Evolutionary conservation across 1,140 invertebrate genomes (phyloP), one percentile per base, ranked within the genome.

Genomic region (Lasaia peninsularis): DNA sequence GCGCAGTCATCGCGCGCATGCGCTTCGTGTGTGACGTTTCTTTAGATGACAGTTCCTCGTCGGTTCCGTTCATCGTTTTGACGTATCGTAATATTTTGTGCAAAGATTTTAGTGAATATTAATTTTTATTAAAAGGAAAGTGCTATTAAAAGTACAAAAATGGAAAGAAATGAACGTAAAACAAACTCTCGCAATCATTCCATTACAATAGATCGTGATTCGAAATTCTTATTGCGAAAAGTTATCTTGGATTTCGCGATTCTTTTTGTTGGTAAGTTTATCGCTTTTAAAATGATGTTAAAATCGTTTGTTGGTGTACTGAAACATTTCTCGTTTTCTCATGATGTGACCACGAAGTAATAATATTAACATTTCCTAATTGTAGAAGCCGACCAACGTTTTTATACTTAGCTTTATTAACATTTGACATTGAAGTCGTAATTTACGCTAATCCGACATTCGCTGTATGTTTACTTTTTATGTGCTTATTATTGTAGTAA

Each of bases 1-100:
- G 37, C 59, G 58, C 79, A 86, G 83, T 86, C 68, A 58, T 63
- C 75, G 75, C 78, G 78, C 84, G 84, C 81, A 87, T 80, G 84
- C 80, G 80, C 74, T 69, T 21, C 48, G 64, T 57, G 61, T 58
- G 70, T 78, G 77, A 83, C 80, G 81, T 82, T 67, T 71, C 33
- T 50, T 35, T 24, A 58, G 62, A 68, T 74, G 70, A 75, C 71
- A 74, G 60, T 65, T 63, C 31, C 53, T 20, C 32, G 33, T 20
- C 37, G 44, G 31, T 62, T 28, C 4, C 56, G 58, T 53, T 63
- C 61, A 55, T 40, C 32, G 50, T 52, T 62, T 71, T 75, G 67
- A 74, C 75, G 71, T 83, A 80, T 85, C 73, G 78, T 78, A 76
- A 77, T 61, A 65, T 66, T 68, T 62, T 61, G 65, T 71, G 67